Evolutionary conservation across 23 tunicate genomes (phyloP).

Genomic region (Aplidium turbinatum): DNA sequence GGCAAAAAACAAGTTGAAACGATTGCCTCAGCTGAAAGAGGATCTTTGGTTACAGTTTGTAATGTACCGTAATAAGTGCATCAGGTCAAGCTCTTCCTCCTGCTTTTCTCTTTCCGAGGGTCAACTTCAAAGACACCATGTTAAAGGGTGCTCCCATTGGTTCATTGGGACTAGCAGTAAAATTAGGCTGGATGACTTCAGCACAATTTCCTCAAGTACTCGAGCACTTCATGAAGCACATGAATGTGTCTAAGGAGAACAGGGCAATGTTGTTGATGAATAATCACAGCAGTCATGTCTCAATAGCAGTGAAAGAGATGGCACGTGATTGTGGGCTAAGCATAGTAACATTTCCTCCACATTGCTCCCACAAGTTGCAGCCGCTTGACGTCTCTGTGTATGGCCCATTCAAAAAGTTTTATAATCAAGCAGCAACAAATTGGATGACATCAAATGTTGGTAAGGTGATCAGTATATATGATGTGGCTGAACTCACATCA

Average conservation of each 20-base stretch:
- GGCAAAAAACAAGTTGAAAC: no score
- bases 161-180: no score
- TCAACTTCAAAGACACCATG: no score
- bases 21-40: no score
- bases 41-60: no score
- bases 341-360: slow-evolving; percentile 3
- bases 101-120: no score
- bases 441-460: slow-evolving; percentile 1
- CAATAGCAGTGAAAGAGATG: neutral
- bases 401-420: slow-evolving; percentile 7
- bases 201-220: neutral
- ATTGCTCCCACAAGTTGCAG: slow-evolving; percentile 4
- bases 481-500: neutral
- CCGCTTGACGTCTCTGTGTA: slow-evolving; percentile 4
- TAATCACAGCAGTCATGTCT: neutral
- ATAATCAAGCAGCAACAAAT: neutral
- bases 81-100: no score
- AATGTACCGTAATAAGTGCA: no score
- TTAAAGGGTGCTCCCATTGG: no score
- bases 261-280: neutral
- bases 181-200: slow-evolving; percentile 10
- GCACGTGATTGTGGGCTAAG: slow-evolving; percentile 1
- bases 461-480: no score
- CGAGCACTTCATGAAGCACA: slow-evolving; percentile 11
- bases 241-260: slow-evolving; percentile 1